Percentiles rank a stretch among this genome's conserved stretches.
phyloP scores from a whole-genome alignment of 2,888 invertebrate species.

The Drosophila acutilabella region DNA sequence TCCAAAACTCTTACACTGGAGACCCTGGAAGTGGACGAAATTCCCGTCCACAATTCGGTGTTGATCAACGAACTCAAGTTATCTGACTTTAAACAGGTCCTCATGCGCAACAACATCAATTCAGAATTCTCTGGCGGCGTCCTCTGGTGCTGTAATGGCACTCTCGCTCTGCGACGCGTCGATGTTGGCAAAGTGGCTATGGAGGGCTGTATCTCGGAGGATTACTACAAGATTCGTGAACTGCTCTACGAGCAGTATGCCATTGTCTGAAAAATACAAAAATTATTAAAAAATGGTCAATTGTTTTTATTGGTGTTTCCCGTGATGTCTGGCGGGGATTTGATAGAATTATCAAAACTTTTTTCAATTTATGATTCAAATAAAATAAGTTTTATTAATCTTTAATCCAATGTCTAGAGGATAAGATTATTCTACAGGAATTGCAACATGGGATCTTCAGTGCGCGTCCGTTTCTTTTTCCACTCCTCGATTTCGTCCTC shows the following conservation, averaged over 20 bases:
- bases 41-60: slow-evolving; percentile 91
- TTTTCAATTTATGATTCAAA: too few relatives aligned
- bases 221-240: slow-evolving; percentile 97
- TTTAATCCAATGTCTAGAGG: background rate
- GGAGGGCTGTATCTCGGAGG: slow-evolving; percentile 97
- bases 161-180: slow-evolving; percentile 94
- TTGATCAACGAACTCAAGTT: slow-evolving; percentile 97
- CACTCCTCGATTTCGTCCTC: slow-evolving; percentile 98
- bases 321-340: background rate
- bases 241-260: slow-evolving; percentile 98
- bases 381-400: background rate
- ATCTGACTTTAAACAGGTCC: slow-evolving; percentile 94
- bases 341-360: too few relatives aligned
- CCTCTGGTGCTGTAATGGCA: slow-evolving; percentile 96
- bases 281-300: slow-evolving; percentile 1
- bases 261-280: slow-evolving; percentile 89
- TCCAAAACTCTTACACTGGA: slow-evolving; percentile 90
- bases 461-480: slow-evolving; percentile 92
- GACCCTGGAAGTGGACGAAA: slow-evolving; percentile 86
- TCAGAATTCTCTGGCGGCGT: slow-evolving; percentile 97
- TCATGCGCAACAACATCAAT: slow-evolving; percentile 90
- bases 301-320: background rate
- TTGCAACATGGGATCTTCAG: slow-evolving; percentile 97
- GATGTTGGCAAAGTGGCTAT: slow-evolving; percentile 96
- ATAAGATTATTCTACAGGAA: slow-evolving; percentile 84